A percentile compares a stretch with the other conserved stretches of the same genome.
Conservation (phyloP, 1,140 invertebrate species). For the Solenopsis fugax region DNA sequence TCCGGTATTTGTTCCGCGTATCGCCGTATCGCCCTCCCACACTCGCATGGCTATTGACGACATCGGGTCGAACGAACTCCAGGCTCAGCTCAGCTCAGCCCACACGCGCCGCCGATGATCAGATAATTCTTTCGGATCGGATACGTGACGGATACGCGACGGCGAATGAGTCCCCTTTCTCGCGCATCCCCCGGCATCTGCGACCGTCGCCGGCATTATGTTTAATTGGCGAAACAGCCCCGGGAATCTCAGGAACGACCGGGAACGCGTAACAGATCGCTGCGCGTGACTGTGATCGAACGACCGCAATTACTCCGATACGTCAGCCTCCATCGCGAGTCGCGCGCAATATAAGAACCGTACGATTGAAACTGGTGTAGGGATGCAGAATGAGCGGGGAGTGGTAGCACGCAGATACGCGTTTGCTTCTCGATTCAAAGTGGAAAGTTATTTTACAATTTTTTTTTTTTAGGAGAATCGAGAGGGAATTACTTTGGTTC, state of each 20-base stretch:
- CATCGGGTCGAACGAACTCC: background rate
- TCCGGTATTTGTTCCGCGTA: slow-evolving; percentile 29
- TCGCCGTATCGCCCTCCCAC: slow-evolving; percentile 26
- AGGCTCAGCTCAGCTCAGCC: background rate
- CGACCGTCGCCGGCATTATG: slow-evolving; percentile 9
- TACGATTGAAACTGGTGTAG: background rate
- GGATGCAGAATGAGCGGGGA: background rate
- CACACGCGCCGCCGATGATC: background rate
- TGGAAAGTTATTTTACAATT: background rate
- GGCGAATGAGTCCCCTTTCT: background rate
- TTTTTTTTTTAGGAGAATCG: background rate
- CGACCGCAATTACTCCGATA: slow-evolving; percentile 40
- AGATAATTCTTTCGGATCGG: slow-evolving; percentile 38
- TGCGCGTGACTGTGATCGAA: slow-evolving; percentile 54
- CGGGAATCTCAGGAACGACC: slow-evolving; percentile 19
- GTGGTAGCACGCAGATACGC: background rate
- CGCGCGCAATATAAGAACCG: slow-evolving; percentile 3
- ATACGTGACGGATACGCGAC: background rate
- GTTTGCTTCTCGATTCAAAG: slow-evolving; percentile 10
- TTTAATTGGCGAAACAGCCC: slow-evolving; percentile 48
- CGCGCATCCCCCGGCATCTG: background rate
- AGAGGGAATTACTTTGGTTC: background rate
- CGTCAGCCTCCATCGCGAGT: background rate
- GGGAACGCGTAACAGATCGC: slow-evolving; percentile 33
- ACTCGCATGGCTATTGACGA: background rate